A percentile compares a stretch with the other conserved stretches of the same genome.
phyloP scores from a whole-genome alignment of 2,888 invertebrate species.

The Busseola fusca region DNA sequence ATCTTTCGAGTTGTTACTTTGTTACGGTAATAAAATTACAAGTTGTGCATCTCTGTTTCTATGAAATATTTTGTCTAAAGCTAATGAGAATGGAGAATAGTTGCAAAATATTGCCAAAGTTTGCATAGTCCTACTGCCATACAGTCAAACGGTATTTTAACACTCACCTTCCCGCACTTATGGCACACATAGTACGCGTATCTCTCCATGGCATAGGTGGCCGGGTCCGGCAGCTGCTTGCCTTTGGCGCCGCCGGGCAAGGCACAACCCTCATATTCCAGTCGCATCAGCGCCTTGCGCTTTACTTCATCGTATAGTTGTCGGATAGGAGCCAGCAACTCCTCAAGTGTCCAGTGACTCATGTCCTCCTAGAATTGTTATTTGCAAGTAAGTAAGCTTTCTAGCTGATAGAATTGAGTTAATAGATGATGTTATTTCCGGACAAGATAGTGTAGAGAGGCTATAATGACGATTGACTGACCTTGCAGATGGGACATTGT shows the following conservation, averaged over 20 bases:
- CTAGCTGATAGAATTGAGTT: background rate
- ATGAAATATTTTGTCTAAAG: too few species aligned
- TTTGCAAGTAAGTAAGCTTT: background rate
- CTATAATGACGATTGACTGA: constrained; percentile 72
- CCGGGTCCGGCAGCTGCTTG: constrained; percentile 94
- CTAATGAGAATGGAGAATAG: too few species aligned
- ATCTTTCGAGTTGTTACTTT: too few species aligned
- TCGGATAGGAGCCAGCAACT: constrained; percentile 94
- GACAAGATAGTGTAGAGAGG: too few species aligned
- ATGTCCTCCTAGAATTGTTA: constrained; percentile 91
- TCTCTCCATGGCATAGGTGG: constrained; percentile 97
- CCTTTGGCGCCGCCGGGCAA: constrained; percentile 91
- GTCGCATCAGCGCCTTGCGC: constrained; percentile 97
- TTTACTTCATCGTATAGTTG: constrained; percentile 96
- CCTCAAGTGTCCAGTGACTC: constrained; percentile 93
- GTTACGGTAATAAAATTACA: too few species aligned
- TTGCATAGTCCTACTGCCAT: background rate
- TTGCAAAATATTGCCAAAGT: too few species aligned
- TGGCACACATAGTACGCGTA: constrained; percentile 99
- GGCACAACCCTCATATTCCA: constrained; percentile 98
- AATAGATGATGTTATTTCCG: background rate
- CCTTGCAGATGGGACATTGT: constrained; percentile 98
- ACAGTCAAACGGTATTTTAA: background rate
- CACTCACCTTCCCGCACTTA: constrained; percentile 94
- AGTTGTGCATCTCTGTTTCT: too few species aligned